phyloP scores from a whole-genome alignment of 2,797 vertebrate species.

The Danio albolineatus region DNA sequence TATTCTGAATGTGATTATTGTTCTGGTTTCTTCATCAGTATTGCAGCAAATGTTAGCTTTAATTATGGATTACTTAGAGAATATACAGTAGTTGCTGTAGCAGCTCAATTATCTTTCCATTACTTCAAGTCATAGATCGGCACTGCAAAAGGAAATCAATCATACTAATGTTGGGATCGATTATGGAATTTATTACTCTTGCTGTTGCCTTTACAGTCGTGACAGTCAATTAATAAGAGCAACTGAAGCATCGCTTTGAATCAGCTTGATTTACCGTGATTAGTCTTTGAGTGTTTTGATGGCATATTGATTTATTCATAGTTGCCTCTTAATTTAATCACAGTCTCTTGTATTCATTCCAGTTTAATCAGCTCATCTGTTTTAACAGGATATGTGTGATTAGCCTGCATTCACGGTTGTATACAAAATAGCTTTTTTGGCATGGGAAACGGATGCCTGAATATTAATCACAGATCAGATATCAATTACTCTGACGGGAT shows the following conservation, averaged over 20 bases:
- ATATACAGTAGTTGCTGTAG: background rate
- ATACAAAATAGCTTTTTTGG: background rate
- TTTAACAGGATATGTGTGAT: background rate
- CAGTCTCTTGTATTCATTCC: background rate
- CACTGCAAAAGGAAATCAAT: background rate
- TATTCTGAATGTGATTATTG: background rate
- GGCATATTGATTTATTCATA: constrained; percentile 34
- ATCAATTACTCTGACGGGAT: background rate
- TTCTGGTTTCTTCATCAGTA: background rate
- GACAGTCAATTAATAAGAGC: constrained; percentile 17
- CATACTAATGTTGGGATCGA: background rate
- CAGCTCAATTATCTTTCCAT: background rate
- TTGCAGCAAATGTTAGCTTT: background rate
- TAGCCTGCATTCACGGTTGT: background rate
- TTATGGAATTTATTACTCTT: background rate
- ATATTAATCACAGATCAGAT: background rate
- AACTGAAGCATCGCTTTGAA: background rate
- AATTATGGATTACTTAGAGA: too few relatives aligned
- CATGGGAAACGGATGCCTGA: background rate
- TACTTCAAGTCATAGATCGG: background rate
- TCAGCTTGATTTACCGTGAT: constrained; percentile 24
- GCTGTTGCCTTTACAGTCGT: background rate
- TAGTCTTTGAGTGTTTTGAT: constrained; percentile 19
- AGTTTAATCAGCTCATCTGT: constrained; percentile 21
- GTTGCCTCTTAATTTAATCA: constrained; percentile 26